These are phyloP conservation scores for Periplaneta americana DNA, from an alignment of 1,140 invertebrate genomes.

Conservation along the genomic window DNA sequence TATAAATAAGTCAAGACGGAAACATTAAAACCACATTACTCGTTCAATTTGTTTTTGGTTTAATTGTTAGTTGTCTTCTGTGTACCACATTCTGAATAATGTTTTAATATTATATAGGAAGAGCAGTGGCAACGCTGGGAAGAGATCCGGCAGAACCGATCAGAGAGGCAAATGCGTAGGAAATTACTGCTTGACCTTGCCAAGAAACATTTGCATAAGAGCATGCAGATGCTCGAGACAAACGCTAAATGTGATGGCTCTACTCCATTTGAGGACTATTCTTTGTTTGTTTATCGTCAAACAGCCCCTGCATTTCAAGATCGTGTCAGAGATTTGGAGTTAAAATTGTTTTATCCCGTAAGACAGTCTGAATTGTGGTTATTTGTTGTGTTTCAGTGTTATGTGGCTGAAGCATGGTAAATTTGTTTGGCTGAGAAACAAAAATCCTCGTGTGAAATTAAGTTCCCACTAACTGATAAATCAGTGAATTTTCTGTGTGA, in stretches of 20 bases:
- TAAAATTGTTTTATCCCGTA: slow-evolving; percentile 69
- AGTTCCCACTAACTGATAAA: not conserved
- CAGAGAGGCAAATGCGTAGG: slow-evolving; percentile 55
- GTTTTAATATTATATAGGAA: slow-evolving; percentile 25
- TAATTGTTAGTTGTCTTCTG: too few species aligned
- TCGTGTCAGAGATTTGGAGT: slow-evolving; percentile 69
- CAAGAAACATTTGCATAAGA: slow-evolving; percentile 69
- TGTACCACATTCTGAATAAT: too few species aligned
- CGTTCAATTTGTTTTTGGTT: too few species aligned
- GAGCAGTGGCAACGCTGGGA: slow-evolving; percentile 57
- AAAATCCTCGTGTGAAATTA: not conserved
- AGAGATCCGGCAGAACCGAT: slow-evolving; percentile 61
- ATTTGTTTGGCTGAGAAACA: too few species aligned
- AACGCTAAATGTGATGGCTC: slow-evolving; percentile 51
- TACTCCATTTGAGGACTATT: slow-evolving; percentile 65
- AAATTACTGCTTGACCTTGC: slow-evolving; percentile 60
- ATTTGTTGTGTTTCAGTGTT: not conserved
- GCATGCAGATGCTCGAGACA: slow-evolving; percentile 68
- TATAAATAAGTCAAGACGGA: too few species aligned
- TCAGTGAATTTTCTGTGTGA: not conserved
- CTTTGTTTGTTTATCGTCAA: slow-evolving; percentile 66
- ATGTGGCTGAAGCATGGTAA: not conserved
- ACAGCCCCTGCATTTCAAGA: slow-evolving; percentile 69
- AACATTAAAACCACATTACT: too few species aligned
- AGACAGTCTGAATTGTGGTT: slow-evolving; percentile 34